phyloP scores from a whole-genome alignment of 2,113 vertebrate species.

The Natator depressus region DNA sequence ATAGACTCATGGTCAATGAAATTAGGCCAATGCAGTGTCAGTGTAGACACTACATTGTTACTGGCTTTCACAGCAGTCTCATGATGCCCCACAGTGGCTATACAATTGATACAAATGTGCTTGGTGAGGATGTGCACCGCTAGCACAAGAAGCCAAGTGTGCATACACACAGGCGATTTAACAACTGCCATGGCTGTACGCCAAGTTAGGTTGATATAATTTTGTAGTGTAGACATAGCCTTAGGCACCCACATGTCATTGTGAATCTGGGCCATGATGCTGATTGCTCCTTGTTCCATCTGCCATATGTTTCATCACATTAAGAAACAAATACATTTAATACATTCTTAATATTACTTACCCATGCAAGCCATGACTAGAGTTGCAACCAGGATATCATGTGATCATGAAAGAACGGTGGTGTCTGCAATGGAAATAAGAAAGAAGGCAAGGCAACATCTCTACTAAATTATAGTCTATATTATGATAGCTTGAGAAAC shows the following conservation, averaged over 20 bases:
- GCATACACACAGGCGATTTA: too few species aligned
- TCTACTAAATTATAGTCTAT: constrained; percentile 17
- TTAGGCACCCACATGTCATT: background rate
- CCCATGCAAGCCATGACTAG: background rate
- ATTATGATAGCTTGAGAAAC: background rate
- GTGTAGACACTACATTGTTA: too few species aligned
- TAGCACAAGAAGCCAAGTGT: too few species aligned
- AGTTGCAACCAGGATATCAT: background rate
- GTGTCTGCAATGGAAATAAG: background rate
- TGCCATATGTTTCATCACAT: background rate
- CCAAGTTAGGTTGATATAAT: background rate
- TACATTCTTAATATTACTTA: background rate
- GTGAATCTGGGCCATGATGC: background rate
- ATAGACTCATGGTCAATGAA: too few species aligned
- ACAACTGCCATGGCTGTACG: background rate
- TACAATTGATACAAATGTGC: too few species aligned
- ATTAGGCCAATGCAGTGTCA: too few species aligned
- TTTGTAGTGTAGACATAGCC: background rate
- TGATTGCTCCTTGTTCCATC: rapidly evolving
- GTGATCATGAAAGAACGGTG: background rate
- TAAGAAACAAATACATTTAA: background rate
- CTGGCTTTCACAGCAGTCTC: too few species aligned
- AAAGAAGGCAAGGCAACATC: background rate
- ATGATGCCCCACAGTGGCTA: too few species aligned
- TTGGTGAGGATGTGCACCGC: too few species aligned